These are phyloP conservation scores for Nomada flava DNA, from an alignment of 2,888 invertebrate species.

Conservation along the genomic window DNA sequence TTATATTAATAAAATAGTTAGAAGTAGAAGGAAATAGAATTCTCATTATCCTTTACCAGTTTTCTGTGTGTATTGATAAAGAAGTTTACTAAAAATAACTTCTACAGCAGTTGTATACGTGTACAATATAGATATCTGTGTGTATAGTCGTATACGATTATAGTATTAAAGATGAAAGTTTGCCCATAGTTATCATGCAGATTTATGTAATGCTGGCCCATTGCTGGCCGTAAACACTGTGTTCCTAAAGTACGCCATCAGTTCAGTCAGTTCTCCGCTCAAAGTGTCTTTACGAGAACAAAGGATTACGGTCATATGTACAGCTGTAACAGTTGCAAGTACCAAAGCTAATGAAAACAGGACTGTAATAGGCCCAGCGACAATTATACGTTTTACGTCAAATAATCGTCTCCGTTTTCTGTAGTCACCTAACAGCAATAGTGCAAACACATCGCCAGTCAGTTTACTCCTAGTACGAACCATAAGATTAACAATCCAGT, in stretches of 20 bases:
- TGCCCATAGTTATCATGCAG: constrained; percentile 25
- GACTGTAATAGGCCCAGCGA: constrained; percentile 45
- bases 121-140: too few relatives aligned
- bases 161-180: constrained; percentile 30
- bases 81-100: too few relatives aligned
- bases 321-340: constrained; percentile 42
- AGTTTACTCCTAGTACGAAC: too few relatives aligned
- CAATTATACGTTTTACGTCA: constrained; percentile 39
- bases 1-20: too few relatives aligned
- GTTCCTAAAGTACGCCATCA: constrained; percentile 41
- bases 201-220: constrained; percentile 51
- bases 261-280: constrained; percentile 51
- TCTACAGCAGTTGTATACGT: too few relatives aligned
- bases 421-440: neutral
- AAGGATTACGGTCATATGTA: constrained; percentile 49
- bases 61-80: too few relatives aligned
- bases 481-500: too few relatives aligned
- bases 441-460: too few relatives aligned
- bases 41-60: too few relatives aligned
- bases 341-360: constrained; percentile 54
- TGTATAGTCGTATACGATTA: neutral
- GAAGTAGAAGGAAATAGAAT: too few relatives aligned
- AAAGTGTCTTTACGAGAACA: constrained; percentile 48
- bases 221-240: constrained; percentile 41
- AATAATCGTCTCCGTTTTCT: constrained; percentile 15